Evolutionary conservation across 2,797 vertebrate genomes (phyloP), one percentile per base, ranked within the genome.

Genomic region (Falco berigora): DNA sequence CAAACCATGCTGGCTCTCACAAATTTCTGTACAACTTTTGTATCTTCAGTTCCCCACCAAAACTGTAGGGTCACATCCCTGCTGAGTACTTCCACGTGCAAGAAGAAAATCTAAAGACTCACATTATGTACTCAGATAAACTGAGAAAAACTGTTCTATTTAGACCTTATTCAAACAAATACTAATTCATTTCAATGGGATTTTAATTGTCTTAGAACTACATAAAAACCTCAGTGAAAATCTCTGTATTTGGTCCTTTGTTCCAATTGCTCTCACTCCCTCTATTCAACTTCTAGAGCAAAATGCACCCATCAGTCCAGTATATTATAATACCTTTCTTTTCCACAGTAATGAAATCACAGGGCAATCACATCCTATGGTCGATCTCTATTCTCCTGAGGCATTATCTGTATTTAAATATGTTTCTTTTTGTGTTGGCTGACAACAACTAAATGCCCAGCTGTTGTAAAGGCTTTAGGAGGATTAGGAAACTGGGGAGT

Each of bases 351-450:
- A 83, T 69, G 34, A 89, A 92, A 73, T 90, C 86, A 92, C 25
- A 64, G 36, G 62, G 55, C 58, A 73, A 75, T 84, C 87, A 80
- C 52, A 74, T 25, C 23, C 86, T 62, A 30, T 46, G 69, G 80
- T 88, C 25, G 0, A 56, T 59, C 72, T 72, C 84, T 80, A 4
- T 12, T 94, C 90, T 87, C 83, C 62, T 4, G 58, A 69, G 84
- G 50, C 58, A 62, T n/a, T 91, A 93, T 66, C 86, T 75, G 49
- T 88, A 81, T 92, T 95, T 88, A 94, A 94, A 91, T 86, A 86
- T 59, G 84, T 75, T 91, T 94, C 78, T 87, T 90, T 92, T 67
- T 79, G 64, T 89, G n/a, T 66, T 91, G 82, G 75, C 38, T 86
- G 78, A 92, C 78, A 92, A 90, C 79, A 91, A 74, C 71, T 84